These are phyloP conservation scores for Nymphalis polychloros DNA, from an alignment of 2,888 invertebrate genomes.

Conservation along the genomic window DNA sequence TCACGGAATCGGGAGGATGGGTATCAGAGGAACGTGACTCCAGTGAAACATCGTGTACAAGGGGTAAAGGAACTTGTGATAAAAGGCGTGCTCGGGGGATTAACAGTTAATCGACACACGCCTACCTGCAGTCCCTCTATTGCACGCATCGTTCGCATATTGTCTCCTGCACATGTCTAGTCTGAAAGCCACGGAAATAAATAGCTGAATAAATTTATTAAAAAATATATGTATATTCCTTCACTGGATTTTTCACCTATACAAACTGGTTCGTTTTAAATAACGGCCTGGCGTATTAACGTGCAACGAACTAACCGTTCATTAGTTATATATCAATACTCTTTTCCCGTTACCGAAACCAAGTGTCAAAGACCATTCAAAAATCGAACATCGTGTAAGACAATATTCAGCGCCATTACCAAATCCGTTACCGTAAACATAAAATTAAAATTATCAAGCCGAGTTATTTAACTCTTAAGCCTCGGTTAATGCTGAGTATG, in stretches of 20 bases:
- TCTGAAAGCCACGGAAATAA: constrained; percentile 89
- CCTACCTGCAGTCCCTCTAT: constrained; percentile 99
- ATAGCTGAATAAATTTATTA: constrained; percentile 65
- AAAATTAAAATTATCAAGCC: constrained; percentile 69
- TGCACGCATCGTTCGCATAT: constrained; percentile 96
- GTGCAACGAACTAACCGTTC: constrained; percentile 9
- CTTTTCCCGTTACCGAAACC: constrained; percentile 32
- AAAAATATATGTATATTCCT: constrained; percentile 29
- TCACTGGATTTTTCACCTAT: constrained; percentile 28
- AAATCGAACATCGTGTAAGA: constrained; percentile 43
- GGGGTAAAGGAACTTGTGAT: constrained; percentile 66
- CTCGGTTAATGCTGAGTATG: constrained; percentile 72
- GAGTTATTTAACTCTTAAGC: constrained; percentile 73
- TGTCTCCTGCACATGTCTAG: constrained; percentile 99
- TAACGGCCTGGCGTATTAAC: constrained; percentile 7
- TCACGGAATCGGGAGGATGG: constrained; percentile 53
- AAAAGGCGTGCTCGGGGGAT: constrained; percentile 74
- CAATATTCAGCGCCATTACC: constrained; percentile 80
- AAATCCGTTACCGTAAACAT: constrained; percentile 77
- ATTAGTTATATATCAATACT: constrained; percentile 20
- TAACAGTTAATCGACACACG: constrained; percentile 66
- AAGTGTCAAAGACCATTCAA: constrained; percentile 27
- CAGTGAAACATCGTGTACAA: constrained; percentile 61
- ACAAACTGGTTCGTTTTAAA: neutral
- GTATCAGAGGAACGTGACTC: constrained; percentile 51